Percentiles rank a stretch among this genome's conserved stretches.
Evolutionary conservation across 2,888 invertebrate genomes (phyloP).

Genomic region (Stratiomys singularior): DNA sequence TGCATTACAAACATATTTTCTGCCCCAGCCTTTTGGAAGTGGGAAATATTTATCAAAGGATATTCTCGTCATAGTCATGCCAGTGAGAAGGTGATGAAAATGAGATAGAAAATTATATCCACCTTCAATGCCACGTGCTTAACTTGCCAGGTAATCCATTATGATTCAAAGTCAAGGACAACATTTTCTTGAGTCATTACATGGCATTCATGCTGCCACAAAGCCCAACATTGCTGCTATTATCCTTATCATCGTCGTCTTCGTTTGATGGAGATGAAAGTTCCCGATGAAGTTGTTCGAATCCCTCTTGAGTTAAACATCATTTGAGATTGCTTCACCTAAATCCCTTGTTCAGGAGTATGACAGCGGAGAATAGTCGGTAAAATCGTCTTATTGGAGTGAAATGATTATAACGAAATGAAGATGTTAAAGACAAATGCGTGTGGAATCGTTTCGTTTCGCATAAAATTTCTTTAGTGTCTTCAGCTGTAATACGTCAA

Average conservation of each 20-base stretch:
- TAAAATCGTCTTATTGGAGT: neutral
- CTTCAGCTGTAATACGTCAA: too few species aligned
- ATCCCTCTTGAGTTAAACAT: neutral
- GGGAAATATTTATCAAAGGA: too few species aligned
- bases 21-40: too few species aligned
- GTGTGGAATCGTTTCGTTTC: too few species aligned
- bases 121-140: neutral
- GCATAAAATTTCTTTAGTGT: too few species aligned
- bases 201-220: neutral
- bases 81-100: neutral
- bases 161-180: slow-evolving; percentile 17
- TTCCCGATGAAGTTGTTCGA: neutral
- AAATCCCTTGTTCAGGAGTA: neutral
- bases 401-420: neutral
- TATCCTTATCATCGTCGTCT: neutral
- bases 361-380: too few species aligned
- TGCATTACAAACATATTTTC: too few species aligned
- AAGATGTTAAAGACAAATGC: neutral
- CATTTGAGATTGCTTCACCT: neutral
- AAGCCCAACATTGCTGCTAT: neutral
- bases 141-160: slow-evolving; percentile 12
- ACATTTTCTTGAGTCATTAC: neutral
- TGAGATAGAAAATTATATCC: slow-evolving; percentile 1
- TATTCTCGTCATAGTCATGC: too few species aligned
- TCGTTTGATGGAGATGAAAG: neutral